Percentiles rank a stretch among this genome's conserved stretches.
Evolutionary conservation across 2,113 vertebrate species (phyloP).

Genomic region (Cyphomyrus plagiostoma): DNA sequence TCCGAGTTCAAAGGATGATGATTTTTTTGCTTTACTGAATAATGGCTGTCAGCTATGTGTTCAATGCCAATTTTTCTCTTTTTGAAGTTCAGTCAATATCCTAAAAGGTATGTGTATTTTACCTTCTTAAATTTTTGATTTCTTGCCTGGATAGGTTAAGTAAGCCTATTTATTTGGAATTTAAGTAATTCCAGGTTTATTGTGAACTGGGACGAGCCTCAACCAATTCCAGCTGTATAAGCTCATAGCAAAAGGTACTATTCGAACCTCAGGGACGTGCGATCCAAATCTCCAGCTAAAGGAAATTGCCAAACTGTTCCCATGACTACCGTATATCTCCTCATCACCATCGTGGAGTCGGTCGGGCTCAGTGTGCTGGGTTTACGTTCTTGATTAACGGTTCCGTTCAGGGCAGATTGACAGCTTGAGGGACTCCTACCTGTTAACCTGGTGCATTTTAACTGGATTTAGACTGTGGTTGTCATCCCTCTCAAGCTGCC

Average conservation of each 20-base stretch:
- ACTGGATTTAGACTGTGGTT: background rate
- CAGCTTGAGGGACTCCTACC: background rate
- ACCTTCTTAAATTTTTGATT: background rate
- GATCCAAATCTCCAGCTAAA: background rate
- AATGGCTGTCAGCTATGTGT: background rate
- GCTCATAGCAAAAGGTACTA: background rate
- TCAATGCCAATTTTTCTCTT: background rate
- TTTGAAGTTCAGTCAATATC: background rate
- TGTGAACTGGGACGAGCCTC: background rate
- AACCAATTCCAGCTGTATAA: background rate
- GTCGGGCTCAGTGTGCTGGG: background rate
- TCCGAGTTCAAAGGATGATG: background rate
- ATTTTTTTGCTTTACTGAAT: background rate
- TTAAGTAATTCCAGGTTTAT: background rate
- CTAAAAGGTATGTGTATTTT: background rate
- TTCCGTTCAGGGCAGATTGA: background rate
- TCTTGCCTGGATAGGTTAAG: background rate
- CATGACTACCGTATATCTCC: background rate
- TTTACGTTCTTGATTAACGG: background rate
- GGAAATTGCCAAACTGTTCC: background rate
- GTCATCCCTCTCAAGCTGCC: background rate
- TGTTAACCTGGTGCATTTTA: background rate
- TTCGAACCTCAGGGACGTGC: background rate
- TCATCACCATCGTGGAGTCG: background rate
- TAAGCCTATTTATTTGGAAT: background rate